Evolutionary conservation across 30 jellyfish, hydroid and myxozoan species (phyloP), one percentile per base, ranked within the genome.

Genomic region (Aurelia aurita): DNA sequence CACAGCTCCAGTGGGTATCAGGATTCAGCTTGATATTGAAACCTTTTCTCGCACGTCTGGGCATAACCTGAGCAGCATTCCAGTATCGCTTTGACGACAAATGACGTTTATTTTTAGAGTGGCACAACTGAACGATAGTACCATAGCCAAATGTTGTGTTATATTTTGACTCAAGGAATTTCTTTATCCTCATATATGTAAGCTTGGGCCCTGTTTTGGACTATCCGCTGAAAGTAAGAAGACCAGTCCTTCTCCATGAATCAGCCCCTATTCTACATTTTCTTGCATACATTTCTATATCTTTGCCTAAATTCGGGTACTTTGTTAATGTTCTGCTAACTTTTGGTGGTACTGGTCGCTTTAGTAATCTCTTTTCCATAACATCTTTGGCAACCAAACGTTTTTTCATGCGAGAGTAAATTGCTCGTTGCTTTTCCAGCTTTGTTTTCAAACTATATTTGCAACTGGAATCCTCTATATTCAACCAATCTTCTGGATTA

Each of bases 1-100:
- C 58, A 67, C n/a, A 27, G 27, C 79, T 67, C 79, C 79, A 67
- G 27, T 67, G 79, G 12, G 79, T 16, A 67, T 67, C 65, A 6
- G 27, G 12, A 28, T 67, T 67, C 8, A 67, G 23, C 31, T 67
- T 67, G 39, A 67, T 64, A 67, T 67, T 67, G 59, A 67, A 67
- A 8, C 59, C 59, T 67, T 67, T 67, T 67, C 79, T 67, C 15
- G 79, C 79, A 9, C 79, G 16, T 67, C 79, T 67, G 21, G 60
- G 27, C 59, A 34, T 34, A 6, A 67, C 27, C 60, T 31, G 16
- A 11, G 64, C 79, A 67, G 79, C 79, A 67, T 34, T 34, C 79
- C 60, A 67, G 31, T 67, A 67, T 67, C 79, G 16, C 27, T 67
- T 27, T 66, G 60, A 13, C 27, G 79, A 20, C 23, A 67, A 34